Conservation (phyloP, 1,140 invertebrate species). For the Antheraea mylitta region DNA sequence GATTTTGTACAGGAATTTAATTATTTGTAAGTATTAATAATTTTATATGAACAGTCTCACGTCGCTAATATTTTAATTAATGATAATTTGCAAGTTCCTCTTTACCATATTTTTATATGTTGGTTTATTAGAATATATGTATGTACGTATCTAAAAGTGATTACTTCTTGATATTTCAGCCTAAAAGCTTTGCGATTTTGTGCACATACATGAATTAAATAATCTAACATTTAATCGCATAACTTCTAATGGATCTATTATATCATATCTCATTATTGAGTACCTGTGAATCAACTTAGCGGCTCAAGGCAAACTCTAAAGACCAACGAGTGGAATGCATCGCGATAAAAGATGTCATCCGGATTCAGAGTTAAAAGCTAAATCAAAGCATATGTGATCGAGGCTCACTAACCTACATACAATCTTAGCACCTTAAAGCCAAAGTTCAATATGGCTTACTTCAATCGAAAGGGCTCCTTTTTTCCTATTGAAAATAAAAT, state of each 20-base stretch:
- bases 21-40: conserved; percentile 45
- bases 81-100: background rate
- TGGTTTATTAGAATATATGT: background rate
- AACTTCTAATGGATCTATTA: conserved; percentile 8
- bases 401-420: conserved; percentile 27
- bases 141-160: background rate
- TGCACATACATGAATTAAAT: too few relatives aligned
- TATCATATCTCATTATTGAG: background rate
- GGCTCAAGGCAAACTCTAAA: conserved; percentile 56
- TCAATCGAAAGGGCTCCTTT: conserved; percentile 32
- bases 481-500: conserved; percentile 55
- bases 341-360: conserved; percentile 76
- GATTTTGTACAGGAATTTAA: conserved; percentile 54
- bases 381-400: conserved; percentile 42
- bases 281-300: conserved; percentile 24
- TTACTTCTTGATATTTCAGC: too few relatives aligned
- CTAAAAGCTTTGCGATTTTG: too few relatives aligned
- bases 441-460: conserved; percentile 35
- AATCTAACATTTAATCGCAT: background rate
- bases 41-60: background rate
- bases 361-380: conserved; percentile 59
- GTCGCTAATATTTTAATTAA: background rate
- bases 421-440: conserved; percentile 25
- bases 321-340: conserved; percentile 70
- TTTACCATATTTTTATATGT: background rate